A percentile compares a stretch with the other conserved stretches of the same genome.
Conservation (phyloP, 2,888 invertebrate species). For the Aplocera efformata region DNA sequence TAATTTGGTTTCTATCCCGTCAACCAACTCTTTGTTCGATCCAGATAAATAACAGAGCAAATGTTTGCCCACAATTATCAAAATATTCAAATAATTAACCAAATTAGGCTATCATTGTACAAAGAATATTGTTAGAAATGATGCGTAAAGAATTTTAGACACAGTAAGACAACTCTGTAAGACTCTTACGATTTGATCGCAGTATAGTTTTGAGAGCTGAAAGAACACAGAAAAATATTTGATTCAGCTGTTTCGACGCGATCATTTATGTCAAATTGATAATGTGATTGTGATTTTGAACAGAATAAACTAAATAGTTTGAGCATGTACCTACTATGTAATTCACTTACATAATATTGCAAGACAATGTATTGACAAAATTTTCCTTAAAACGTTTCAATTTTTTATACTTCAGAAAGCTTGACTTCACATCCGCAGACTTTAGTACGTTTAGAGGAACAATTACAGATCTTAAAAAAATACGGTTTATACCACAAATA, state of each 20-base stretch:
- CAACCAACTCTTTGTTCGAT: not conserved
- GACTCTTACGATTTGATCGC: slow-evolving; percentile 73
- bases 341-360: too few species aligned
- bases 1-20: slow-evolving; percentile 17
- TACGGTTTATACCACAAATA: too few species aligned
- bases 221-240: slow-evolving; percentile 51
- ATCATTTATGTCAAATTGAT: slow-evolving; percentile 31
- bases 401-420: too few species aligned
- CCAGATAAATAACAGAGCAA: not conserved
- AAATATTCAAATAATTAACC: slow-evolving; percentile 3
- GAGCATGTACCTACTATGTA: too few species aligned
- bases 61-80: too few species aligned
- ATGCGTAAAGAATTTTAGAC: slow-evolving; percentile 37
- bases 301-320: too few species aligned
- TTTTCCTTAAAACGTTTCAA: too few species aligned
- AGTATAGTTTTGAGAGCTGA: slow-evolving; percentile 77
- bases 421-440: too few species aligned
- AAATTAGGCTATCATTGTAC: slow-evolving; percentile 19
- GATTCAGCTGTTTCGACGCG: slow-evolving; percentile 2
- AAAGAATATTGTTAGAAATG: slow-evolving; percentile 32
- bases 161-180: slow-evolving; percentile 47
- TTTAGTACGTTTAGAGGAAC: too few species aligned
- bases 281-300: too few species aligned
- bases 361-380: too few species aligned
- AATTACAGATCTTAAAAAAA: too few species aligned